Percentiles rank a stretch among this genome's conserved stretches.
phyloP scores from a whole-genome alignment of 2,888 invertebrate genomes.

The Drosophila prostipennis region DNA sequence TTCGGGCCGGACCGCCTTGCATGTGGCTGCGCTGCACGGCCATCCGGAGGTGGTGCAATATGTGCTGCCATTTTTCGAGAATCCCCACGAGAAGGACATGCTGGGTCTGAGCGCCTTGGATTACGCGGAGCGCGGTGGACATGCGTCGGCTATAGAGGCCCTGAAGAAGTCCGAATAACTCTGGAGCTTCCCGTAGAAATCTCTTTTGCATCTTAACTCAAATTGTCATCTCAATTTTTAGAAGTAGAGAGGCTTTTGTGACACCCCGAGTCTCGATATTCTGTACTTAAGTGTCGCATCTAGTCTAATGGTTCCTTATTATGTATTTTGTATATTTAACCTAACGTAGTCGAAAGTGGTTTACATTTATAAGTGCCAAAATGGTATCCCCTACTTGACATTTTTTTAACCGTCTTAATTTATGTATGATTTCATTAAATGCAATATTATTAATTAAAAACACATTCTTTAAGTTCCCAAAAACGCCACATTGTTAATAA shows the following conservation, averaged over 20 bases:
- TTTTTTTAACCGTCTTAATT: not conserved
- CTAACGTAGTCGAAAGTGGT: not conserved
- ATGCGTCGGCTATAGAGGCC: conserved; percentile 55
- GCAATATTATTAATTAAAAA: not conserved
- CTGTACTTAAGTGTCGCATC: conserved; percentile 15
- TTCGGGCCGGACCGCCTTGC: conserved; percentile 88
- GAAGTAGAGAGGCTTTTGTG: not conserved
- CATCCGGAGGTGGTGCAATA: conserved; percentile 85
- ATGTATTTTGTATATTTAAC: not conserved
- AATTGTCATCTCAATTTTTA: not conserved
- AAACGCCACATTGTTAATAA: not conserved
- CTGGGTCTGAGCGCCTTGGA: conserved; percentile 86
- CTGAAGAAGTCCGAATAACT: conserved; percentile 30
- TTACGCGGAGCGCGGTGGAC: conserved; percentile 83
- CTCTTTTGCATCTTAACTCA: conserved; percentile 1
- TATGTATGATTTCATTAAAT: not conserved
- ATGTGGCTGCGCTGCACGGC: conserved; percentile 88
- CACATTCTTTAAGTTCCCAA: not conserved
- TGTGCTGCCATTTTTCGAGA: conserved; percentile 85
- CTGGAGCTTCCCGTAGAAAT: not conserved
- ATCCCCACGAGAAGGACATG: conserved; percentile 84
- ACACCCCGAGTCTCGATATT: not conserved
- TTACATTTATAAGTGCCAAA: not conserved
- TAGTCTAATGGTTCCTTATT: conserved; percentile 17
- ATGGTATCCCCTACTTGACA: not conserved